Percentiles rank a stretch among this genome's conserved stretches.
Conservation (phyloP, 2,113 vertebrate genomes). For the Monarcha castaneiventris region DNA sequence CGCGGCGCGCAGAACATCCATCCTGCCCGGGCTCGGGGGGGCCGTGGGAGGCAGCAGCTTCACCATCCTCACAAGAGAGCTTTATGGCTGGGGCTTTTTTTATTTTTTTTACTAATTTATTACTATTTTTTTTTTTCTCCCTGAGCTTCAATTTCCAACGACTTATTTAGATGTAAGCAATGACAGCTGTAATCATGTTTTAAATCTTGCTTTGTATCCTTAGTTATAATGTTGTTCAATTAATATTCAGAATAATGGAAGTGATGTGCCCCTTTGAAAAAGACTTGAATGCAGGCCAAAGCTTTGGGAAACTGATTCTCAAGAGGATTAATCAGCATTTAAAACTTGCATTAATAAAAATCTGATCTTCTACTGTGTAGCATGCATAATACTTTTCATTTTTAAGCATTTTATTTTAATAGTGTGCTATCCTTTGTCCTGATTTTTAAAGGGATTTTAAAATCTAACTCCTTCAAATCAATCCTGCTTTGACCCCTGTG, state of each 20-base stretch:
- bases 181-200: constrained; percentile 78
- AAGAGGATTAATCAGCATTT: constrained; percentile 84
- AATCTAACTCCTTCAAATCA: constrained; percentile 72
- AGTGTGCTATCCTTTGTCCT: constrained; percentile 66
- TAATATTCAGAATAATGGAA: constrained; percentile 84
- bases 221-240: constrained; percentile 81
- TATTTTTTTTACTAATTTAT: neutral
- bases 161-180: constrained; percentile 79
- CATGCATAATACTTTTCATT: constrained; percentile 75
- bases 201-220: constrained; percentile 80
- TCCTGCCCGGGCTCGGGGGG: neutral
- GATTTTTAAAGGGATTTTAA: constrained; percentile 75
- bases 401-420: constrained; percentile 78
- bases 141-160: constrained; percentile 66
- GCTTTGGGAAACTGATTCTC: constrained; percentile 83
- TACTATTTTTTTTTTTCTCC: neutral
- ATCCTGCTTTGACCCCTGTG: constrained; percentile 50
- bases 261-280: constrained; percentile 75
- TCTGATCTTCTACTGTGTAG: constrained; percentile 73
- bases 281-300: constrained; percentile 79
- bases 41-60: neutral
- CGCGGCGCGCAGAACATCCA: neutral
- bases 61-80: constrained; percentile 13
- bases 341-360: constrained; percentile 86
- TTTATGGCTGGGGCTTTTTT: neutral